Base-by-base conservation (phyloP, 2,888 invertebrate genomes). In the Rhogogaster chlorosoma region DNA sequence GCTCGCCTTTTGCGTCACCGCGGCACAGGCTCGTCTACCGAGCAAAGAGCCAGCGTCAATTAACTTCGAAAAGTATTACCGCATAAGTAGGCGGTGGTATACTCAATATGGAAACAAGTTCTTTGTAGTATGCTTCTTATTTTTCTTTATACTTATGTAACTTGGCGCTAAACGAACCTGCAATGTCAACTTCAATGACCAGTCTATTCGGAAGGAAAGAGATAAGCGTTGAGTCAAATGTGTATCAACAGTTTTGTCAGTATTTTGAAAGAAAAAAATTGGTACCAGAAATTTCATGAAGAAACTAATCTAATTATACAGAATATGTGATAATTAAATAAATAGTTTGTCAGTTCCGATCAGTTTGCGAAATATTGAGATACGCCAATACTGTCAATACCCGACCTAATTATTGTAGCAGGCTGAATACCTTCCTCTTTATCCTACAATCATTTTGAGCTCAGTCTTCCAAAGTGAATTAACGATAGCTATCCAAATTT, bases 1-100 rank as follows among this genome's bases (percentile, higher is more conserved):
- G 83, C 67, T 83, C 83, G 83, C n/a, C 83, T 83, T 29, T 49
- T 45, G 45, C 83, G 83, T 83, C 83, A 83, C 10, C 29, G 10
- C 1, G 1, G 12, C 5, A 12, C 12, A 22, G 38, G 22, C 71
- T 42, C 42, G 42, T 73, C 71, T 42, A 73, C 42, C 42, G 71
- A 38, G 36, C 29, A 22, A 61, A 80, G 80, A 80, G 38, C 32
- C 80, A 38, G 7, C 38, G 61, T 80, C 71, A 80, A 38, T 80
- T 38, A 38, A 12, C 57, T 22, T 38, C 38, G 22, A 61, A 10
- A 80, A 57, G 57, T 80, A 80, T 80, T 80, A 80, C 61, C 36
- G 61, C 80, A 80, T 42, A 38, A 38, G 71, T 73, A 22, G 42
- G 71, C 71, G n/a, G 42, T 73, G 42, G 71, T 38, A n/a, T n/a